Evolutionary conservation across 2,888 invertebrate species (phyloP).

Genomic region (Psylliodes chrysocephalus): DNA sequence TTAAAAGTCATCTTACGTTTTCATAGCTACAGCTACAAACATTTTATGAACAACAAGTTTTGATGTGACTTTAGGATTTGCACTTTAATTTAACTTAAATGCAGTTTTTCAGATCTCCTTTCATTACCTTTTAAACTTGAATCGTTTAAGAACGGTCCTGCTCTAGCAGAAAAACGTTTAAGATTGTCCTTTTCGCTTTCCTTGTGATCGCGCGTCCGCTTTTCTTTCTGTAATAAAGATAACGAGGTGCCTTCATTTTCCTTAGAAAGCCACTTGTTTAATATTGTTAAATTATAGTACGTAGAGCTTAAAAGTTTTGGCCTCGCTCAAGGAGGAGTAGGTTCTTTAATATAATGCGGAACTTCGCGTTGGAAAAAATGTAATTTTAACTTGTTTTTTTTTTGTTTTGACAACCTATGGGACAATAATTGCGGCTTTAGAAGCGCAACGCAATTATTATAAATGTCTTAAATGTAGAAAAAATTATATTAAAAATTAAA

Average conservation of each 20-base stretch:
- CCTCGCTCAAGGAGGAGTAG: constrained; percentile 22
- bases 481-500: no score
- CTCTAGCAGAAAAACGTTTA: constrained; percentile 49
- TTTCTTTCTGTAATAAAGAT: constrained; percentile 58
- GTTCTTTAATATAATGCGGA: constrained; percentile 38
- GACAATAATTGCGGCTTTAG: no score
- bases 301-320: constrained; percentile 52
- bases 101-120: background rate
- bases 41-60: no score
- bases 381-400: constrained; percentile 41
- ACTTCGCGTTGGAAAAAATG: constrained; percentile 25
- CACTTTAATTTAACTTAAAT: background rate
- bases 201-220: constrained; percentile 49
- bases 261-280: constrained; percentile 54
- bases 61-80: background rate
- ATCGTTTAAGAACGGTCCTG: constrained; percentile 13
- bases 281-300: constrained; percentile 53
- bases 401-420: background rate
- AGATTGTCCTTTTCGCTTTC: constrained; percentile 54
- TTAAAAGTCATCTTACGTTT: no score
- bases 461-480: no score
- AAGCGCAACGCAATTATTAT: no score
- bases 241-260: constrained; percentile 56
- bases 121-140: background rate
- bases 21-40: no score